Base-by-base conservation (phyloP, 2,113 vertebrate genomes). In the Halichoeres trimaculatus region DNA sequence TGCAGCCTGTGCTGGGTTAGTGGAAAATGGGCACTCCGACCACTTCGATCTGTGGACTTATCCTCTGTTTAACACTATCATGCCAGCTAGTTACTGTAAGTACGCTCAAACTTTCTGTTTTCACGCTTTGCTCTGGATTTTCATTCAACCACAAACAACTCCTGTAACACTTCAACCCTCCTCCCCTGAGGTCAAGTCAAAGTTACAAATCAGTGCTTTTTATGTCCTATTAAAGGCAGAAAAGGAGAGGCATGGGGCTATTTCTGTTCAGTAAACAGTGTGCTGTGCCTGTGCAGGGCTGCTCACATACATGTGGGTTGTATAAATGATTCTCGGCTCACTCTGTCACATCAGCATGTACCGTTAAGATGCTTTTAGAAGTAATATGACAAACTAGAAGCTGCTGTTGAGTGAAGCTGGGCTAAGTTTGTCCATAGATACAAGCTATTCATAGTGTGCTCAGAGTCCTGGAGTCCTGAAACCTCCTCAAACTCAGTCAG, bases 371-470 rank as follows among this genome's bases (percentile, higher is more conserved):
- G 78, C 80, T 76, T 83, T 86, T 73, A 24, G 70, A 84, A 86
- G 75, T 74, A 83, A 87, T 81, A 9, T 78, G 85, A 83, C 76
- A 79, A 89, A 84, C 74, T 72, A 60, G 81, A 77, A 60, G 30
- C 84, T 76, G 50, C 57, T 68, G 86, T 77, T 78, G 61, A 70
- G 62, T 68, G 80, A 76, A 85, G 76, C 66, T 23, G 69, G 74
- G 90, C 89, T 94, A 93, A 93, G 91, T 94, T 87, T 76, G 83
- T 88, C 87, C 93, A 81, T 74, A 91, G 93, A 90, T 92, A 94
- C 93, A 86, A 84, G 90, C 93, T 95, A 94, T 94, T 94, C 93
- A 94, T 95, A 95, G 93, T 90, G 80, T 61, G 47, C 17, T 75
- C 51, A 75, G 59, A 72, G 66, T 61, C 79, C 79, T 62, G 24